Conservation (phyloP, 2,888 invertebrate species). For the Melanargia galathea region DNA sequence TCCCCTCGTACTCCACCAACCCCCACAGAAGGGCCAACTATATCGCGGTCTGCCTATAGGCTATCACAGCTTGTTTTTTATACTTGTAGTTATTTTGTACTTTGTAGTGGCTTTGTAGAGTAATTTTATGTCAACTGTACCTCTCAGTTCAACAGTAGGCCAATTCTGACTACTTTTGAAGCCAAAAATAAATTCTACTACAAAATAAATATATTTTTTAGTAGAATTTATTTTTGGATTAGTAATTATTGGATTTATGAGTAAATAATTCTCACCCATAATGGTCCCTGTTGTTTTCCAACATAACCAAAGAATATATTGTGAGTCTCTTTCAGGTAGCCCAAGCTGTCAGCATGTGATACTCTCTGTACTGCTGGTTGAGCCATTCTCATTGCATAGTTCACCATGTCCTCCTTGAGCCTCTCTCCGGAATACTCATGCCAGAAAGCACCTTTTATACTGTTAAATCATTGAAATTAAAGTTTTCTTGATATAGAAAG, state of each 20-base stretch:
- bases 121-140: too few relatives aligned
- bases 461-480: slow-evolving; percentile 51
- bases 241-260: too few relatives aligned
- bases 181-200: too few relatives aligned
- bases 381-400: slow-evolving; percentile 93
- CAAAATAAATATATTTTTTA: not conserved
- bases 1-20: too few relatives aligned
- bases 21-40: too few relatives aligned
- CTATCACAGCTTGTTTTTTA: too few relatives aligned
- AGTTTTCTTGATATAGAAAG: not conserved
- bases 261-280: slow-evolving; percentile 85
- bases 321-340: slow-evolving; percentile 87
- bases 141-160: too few relatives aligned
- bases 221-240: too few relatives aligned
- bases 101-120: too few relatives aligned
- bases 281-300: slow-evolving; percentile 87
- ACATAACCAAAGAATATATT: slow-evolving; percentile 94
- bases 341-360: slow-evolving; percentile 89
- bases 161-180: too few relatives aligned
- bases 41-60: too few relatives aligned
- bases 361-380: slow-evolving; percentile 93
- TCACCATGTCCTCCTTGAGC: slow-evolving; percentile 93
- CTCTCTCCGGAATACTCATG: slow-evolving; percentile 93
- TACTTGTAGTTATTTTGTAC: too few relatives aligned
- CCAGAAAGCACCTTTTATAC: slow-evolving; percentile 90